These are phyloP conservation scores for Cervus canadensis DNA, from an alignment of 2,113 vertebrate species.

Conservation along the genomic window DNA sequence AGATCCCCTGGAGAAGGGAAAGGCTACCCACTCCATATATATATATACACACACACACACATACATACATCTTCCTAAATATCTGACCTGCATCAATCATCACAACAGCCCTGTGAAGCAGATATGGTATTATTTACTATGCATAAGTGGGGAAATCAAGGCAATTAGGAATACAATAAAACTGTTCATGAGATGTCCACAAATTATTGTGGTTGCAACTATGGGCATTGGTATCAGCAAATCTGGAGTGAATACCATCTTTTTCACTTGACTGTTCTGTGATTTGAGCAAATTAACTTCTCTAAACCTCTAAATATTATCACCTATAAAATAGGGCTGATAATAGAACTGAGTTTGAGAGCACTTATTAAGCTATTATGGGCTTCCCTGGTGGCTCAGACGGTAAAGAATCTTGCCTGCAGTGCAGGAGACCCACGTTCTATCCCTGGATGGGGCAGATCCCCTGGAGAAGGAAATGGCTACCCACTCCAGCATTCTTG, in stretches of 20 bases:
- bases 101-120: neutral
- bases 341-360: neutral
- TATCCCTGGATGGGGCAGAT: neutral
- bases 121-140: neutral
- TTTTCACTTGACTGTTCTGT: neutral
- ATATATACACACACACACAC: too few species aligned
- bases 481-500: neutral
- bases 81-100: neutral
- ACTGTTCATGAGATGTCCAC: neutral
- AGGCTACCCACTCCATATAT: neutral
- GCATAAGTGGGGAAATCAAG: neutral
- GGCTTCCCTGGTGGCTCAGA: neutral
- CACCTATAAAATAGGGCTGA: neutral
- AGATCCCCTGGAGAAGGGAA: neutral
- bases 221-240: neutral
- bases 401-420: neutral
- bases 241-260: neutral
- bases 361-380: neutral
- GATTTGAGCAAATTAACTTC: neutral
- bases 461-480: neutral
- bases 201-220: neutral
- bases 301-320: neutral
- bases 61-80: neutral
- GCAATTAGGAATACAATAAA: neutral
- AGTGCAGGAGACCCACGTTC: neutral